These are phyloP conservation scores for Spisula solida DNA, from an alignment of 2,888 invertebrate species.

Conservation along the genomic window DNA sequence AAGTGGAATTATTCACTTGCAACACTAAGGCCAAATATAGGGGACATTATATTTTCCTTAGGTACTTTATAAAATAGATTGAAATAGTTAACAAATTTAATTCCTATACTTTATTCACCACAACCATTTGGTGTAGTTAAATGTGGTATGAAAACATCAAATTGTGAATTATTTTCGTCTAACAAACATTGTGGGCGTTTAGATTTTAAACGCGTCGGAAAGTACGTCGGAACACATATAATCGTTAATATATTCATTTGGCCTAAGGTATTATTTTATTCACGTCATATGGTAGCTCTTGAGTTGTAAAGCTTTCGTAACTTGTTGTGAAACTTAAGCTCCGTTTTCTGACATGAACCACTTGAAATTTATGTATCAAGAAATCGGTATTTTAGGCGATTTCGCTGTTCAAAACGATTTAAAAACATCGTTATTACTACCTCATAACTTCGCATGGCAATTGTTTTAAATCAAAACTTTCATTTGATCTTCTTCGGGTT, in stretches of 20 bases:
- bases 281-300: conserved; percentile 34
- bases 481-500: background rate
- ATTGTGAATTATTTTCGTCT: background rate
- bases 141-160: no score
- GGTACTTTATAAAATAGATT: no score
- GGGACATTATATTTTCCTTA: no score
- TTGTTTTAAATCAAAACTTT: background rate
- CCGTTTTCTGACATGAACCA: background rate
- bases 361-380: conserved; percentile 4
- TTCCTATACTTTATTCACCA: no score
- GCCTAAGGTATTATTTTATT: background rate
- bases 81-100: no score
- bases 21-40: no score
- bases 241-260: background rate
- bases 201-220: background rate
- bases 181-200: background rate
- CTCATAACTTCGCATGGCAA: background rate
- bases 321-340: conserved; percentile 14
- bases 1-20: no score
- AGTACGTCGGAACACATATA: background rate
- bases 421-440: background rate
- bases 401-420: background rate
- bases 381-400: background rate
- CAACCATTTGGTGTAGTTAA: no score
- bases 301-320: conserved; percentile 25